Conservation (phyloP, 2,113 vertebrate species). For the Eptesicus fuscus region DNA sequence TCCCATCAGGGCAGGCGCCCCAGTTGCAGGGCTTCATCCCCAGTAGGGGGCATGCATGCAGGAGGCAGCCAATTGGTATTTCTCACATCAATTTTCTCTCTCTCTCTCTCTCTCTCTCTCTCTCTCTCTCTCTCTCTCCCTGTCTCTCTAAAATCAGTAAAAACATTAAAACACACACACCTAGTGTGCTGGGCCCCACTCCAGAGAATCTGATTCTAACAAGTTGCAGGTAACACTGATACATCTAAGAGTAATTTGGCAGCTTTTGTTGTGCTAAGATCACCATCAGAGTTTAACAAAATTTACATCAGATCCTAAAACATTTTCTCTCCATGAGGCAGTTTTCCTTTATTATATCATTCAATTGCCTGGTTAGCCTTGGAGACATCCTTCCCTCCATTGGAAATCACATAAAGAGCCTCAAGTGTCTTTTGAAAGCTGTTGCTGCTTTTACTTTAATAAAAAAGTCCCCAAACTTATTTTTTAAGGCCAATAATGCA, state of each 20-base stretch:
- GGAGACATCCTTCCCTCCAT: neutral
- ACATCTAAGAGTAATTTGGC: neutral
- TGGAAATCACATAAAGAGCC: neutral
- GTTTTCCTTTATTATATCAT: neutral
- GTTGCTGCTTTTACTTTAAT: neutral
- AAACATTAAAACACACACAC: too few relatives aligned
- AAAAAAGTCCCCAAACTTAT: neutral
- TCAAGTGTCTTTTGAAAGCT: slow-evolving; percentile 15
- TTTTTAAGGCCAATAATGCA: neutral
- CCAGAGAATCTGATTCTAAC: neutral
- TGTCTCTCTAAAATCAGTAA: too few relatives aligned
- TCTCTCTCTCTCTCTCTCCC: too few relatives aligned
- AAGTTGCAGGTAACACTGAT: neutral
- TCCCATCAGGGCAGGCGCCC: too few relatives aligned
- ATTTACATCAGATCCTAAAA: neutral
- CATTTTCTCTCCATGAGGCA: neutral
- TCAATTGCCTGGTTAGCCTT: neutral
- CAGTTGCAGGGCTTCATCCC: too few relatives aligned
- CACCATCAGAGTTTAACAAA: neutral
- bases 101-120: too few relatives aligned
- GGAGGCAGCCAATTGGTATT: too few relatives aligned
- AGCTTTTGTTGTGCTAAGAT: neutral
- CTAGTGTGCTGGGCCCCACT: neutral
- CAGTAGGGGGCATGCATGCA: too few relatives aligned
- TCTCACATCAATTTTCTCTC: too few relatives aligned